Evolutionary conservation across 2,888 invertebrate genomes (phyloP).

Genomic region (Catocala fraxini): DNA sequence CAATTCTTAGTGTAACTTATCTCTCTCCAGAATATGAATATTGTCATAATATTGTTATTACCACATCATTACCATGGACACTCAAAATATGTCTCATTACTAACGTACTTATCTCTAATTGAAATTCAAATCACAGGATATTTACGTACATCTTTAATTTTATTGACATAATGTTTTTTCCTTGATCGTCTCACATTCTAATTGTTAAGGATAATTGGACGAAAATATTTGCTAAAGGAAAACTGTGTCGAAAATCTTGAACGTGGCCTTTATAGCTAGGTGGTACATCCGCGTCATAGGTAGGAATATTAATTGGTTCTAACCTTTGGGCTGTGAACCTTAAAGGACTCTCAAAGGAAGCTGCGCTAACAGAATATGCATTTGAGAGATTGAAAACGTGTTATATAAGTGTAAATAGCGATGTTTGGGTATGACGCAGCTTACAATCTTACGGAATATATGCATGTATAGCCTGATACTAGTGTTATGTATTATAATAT

Average conservation of each 20-base stretch:
- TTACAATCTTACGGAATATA: no score
- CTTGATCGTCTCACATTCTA: slow-evolving; percentile 21
- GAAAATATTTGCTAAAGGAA: slow-evolving; percentile 31
- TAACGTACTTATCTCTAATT: neutral
- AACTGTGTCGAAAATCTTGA: slow-evolving; percentile 39
- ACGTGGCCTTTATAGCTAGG: slow-evolving; percentile 29
- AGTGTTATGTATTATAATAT: no score
- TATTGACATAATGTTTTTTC: slow-evolving; percentile 27
- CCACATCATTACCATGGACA: neutral
- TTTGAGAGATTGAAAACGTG: no score
- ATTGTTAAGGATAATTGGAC: slow-evolving; percentile 31
- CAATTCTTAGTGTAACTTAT: no score
- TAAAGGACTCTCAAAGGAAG: neutral
- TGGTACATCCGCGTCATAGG: slow-evolving; percentile 17
- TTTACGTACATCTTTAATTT: slow-evolving; percentile 20
- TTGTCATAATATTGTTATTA: neutral
- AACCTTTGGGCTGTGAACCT: slow-evolving; percentile 13
- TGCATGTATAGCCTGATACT: no score
- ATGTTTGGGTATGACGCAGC: no score
- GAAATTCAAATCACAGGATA: slow-evolving; percentile 17
- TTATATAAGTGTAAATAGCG: no score
- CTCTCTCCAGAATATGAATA: no score
- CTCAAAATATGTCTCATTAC: neutral
- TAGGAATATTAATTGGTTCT: slow-evolving; percentile 34
- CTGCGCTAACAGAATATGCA: no score